A percentile compares a stretch with the other conserved stretches of the same genome.
These are phyloP conservation scores for Nyctalus aviator DNA, from an alignment of 2,797 vertebrate genomes.

Conservation along the genomic window DNA sequence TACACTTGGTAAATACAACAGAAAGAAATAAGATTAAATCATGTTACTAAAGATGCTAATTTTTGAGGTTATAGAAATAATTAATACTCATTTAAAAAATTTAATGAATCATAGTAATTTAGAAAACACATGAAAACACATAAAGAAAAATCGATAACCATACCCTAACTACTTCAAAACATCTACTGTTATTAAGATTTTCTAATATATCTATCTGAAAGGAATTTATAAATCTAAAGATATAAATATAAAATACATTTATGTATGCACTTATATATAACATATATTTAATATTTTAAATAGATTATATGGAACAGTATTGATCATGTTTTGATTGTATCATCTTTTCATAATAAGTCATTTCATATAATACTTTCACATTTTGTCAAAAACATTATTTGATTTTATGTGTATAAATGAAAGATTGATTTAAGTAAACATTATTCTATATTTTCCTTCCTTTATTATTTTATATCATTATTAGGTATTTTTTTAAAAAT, in stretches of 20 bases:
- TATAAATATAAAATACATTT: background rate
- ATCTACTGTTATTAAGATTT: background rate
- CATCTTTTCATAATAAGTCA: background rate
- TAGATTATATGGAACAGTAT: background rate
- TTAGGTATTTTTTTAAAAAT: background rate
- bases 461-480: background rate
- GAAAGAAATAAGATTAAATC: conserved; percentile 14
- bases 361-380: background rate
- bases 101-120: background rate
- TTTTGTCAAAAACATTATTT: background rate
- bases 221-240: background rate
- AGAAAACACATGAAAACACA: background rate
- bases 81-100: background rate
- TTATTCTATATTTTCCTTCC: background rate
- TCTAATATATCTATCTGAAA: background rate
- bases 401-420: background rate
- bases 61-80: background rate
- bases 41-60: background rate
- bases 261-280: background rate
- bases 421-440: background rate
- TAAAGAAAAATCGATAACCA: background rate
- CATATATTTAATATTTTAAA: background rate
- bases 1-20: background rate
- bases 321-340: background rate
- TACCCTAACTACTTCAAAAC: background rate